Percentiles rank a stretch among this genome's conserved stretches.
Evolutionary conservation across 2,888 invertebrate species (phyloP).

Genomic region (Amphipyra berbera): DNA sequence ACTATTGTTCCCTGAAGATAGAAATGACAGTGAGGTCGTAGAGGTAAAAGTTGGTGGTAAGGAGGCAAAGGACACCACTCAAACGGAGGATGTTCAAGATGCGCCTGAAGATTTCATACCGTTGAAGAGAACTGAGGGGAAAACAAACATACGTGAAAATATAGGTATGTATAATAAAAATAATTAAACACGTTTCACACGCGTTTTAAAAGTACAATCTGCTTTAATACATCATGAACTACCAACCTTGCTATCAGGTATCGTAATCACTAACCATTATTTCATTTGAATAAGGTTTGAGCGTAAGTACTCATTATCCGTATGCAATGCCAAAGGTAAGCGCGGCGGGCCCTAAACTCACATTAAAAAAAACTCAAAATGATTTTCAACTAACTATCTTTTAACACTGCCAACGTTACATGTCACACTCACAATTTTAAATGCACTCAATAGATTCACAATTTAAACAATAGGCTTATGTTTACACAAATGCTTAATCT

Average conservation of each 20-base stretch:
- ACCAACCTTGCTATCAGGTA: no score
- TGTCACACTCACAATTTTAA: not conserved
- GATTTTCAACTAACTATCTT: not conserved
- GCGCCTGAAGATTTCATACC: constrained; percentile 70
- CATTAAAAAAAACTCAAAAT: no score
- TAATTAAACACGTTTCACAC: no score
- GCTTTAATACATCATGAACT: no score
- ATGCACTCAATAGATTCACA: constrained; percentile 7
- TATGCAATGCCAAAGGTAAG: no score
- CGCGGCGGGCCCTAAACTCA: no score
- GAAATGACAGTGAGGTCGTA: constrained; percentile 69
- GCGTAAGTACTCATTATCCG: no score
- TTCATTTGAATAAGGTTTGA: no score
- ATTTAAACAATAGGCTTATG: not conserved
- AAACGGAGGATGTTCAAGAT: constrained; percentile 37
- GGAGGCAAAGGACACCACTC: constrained; percentile 12
- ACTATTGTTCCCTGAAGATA: constrained; percentile 81
- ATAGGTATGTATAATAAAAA: constrained; percentile 60
- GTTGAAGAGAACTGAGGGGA: constrained; percentile 72
- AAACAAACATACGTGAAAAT: constrained; percentile 71
- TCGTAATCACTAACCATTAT: no score
- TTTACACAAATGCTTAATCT: constrained; percentile 23
- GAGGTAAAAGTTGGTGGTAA: not conserved
- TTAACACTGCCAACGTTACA: not conserved
- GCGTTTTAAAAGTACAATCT: no score